Evolutionary conservation across 23 tunicate genomes (phyloP), one percentile per base, ranked within the genome.

Genomic region (Styela plicata): DNA sequence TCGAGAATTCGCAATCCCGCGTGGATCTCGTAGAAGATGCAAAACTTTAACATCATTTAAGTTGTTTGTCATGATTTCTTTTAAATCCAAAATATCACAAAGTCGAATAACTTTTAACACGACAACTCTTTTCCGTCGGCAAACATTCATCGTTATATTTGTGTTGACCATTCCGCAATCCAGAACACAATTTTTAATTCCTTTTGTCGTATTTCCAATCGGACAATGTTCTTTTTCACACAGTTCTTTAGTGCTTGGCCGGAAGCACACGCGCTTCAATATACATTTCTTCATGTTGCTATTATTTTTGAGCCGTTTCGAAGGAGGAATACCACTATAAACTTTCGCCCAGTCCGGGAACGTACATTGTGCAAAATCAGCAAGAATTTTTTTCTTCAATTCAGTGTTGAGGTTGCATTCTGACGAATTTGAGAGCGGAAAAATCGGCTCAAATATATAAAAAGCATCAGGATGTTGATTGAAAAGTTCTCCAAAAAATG

Each of bases 1-100:
- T 20, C 93, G 79, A n/a, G 93, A 88, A 69, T 79, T 78, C 17
- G 87, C 93, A 31, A 85, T 85, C 18, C 95, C 89, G 18, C 89
- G 79, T 20, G 95, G 95, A 69, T 89, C 89, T 2, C 89, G 83
- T 2, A 84, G 19, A 27, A 89, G 69, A 53, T 84, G 89, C 22
- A 89, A 26, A 2, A 89, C 95, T 88, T 85, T 84, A 2, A 89
- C 20, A 66, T 89, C 85, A 25, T 73, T 24, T 31, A 30, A 3
- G 1, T 64, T 30, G 26, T 34, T 61, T 2, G 69, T 44, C 24
- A 83, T 74, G 29, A 86, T 27, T 3, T 79, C 83, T 57, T 91
- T 69, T 16, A 86, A 30, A 23, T 64, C 63, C 17, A 20, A 52
- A 23, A 91, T 63, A 52, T 91, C 88, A 64, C 90, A 86, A 34